phyloP scores from a whole-genome alignment of 2,888 invertebrate species.

The Dolichopus griseipennis region DNA sequence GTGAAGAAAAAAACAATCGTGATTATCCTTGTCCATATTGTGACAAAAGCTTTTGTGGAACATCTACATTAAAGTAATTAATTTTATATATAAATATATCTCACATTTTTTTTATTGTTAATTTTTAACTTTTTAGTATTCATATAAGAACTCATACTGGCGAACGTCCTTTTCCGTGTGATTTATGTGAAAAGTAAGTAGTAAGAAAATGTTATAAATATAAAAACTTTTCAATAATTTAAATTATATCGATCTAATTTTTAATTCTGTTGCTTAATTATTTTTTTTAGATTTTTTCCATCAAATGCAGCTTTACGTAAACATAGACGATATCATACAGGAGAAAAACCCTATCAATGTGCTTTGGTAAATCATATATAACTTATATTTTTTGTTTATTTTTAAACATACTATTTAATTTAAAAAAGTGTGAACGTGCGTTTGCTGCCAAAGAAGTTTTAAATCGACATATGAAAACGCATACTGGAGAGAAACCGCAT shows the following conservation, averaged over 20 bases:
- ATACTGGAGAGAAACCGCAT: slow-evolving; percentile 44
- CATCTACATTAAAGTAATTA: slow-evolving; percentile 47
- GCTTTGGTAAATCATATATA: slow-evolving; percentile 45
- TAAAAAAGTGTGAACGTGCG: slow-evolving; percentile 62
- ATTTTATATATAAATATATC: slow-evolving; percentile 19
- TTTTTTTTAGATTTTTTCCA: slow-evolving; percentile 51
- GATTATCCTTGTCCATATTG: slow-evolving; percentile 56
- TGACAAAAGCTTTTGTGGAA: slow-evolving; percentile 56
- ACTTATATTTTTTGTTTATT: no score
- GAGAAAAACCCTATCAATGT: slow-evolving; percentile 60
- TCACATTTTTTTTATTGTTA: not conserved
- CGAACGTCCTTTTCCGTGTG: slow-evolving; percentile 59
- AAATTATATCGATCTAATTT: not conserved
- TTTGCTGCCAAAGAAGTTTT: slow-evolving; percentile 78
- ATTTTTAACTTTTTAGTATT: slow-evolving; percentile 38
- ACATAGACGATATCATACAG: slow-evolving; percentile 55
- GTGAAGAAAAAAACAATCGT: slow-evolving; percentile 48
- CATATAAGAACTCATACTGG: slow-evolving; percentile 62
- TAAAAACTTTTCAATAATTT: not conserved
- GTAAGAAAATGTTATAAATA: not conserved
- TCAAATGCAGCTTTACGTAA: slow-evolving; percentile 69
- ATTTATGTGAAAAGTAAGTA: slow-evolving; percentile 51
- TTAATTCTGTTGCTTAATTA: not conserved
- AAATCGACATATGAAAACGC: slow-evolving; percentile 64
- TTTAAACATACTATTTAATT: not conserved